phyloP scores from a whole-genome alignment of 2,113 vertebrate genomes.

The Rhinoderma darwinii region DNA sequence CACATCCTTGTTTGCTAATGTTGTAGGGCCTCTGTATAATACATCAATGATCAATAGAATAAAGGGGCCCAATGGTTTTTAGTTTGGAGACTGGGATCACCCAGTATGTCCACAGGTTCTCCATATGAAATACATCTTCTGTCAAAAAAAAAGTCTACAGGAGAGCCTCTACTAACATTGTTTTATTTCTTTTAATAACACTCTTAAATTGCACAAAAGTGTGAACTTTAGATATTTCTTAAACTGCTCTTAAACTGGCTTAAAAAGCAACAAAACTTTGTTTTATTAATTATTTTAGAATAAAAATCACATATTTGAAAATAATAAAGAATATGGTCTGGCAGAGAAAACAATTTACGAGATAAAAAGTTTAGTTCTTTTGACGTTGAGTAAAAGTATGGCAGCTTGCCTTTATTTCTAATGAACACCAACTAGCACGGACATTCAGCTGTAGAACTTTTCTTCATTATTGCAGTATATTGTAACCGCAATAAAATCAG shows the following conservation, averaged over 20 bases:
- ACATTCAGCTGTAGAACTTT: conserved; percentile 27
- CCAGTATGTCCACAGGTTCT: background rate
- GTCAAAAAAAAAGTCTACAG: background rate
- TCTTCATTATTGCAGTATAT: conserved; percentile 12
- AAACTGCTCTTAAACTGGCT: no score
- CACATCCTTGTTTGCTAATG: no score
- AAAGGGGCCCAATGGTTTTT: background rate
- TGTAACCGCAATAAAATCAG: background rate
- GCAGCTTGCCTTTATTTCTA: conserved; percentile 6
- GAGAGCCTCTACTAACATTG: background rate
- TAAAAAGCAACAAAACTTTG: background rate
- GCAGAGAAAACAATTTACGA: background rate
- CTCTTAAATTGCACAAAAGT: background rate
- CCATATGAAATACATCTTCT: background rate
- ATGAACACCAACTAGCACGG: background rate
- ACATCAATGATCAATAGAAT: no score
- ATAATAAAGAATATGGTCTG: conserved; percentile 21
- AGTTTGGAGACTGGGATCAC: background rate
- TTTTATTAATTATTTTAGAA: background rate
- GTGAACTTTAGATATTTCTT: background rate
- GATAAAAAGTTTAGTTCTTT: conserved; percentile 7
- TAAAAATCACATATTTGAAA: background rate
- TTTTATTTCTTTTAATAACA: background rate
- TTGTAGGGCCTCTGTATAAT: no score
- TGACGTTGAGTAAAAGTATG: background rate